Base-by-base conservation (phyloP, 2,113 vertebrate species). In the Elaphurus davidianus region DNA sequence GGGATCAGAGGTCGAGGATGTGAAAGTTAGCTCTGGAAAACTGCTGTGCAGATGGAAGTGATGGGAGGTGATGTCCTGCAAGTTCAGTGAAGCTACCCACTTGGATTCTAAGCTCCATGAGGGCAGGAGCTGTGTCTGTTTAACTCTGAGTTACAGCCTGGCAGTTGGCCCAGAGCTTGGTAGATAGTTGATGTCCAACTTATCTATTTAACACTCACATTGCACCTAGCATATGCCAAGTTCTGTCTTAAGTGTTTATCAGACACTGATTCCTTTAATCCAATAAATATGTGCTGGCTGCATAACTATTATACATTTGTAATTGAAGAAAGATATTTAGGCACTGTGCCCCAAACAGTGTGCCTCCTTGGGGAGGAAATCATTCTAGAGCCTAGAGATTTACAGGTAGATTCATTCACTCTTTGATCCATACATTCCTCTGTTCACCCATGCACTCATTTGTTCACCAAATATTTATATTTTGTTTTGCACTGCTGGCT, bases 371-470 rank as follows among this genome's bases (percentile, higher is more conserved):
- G 59, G 23, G 40, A 64, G 9, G 13, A 47, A 54, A 16, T 1
- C 3, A 10, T 76, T 64, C 71, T 4, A 78, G 21, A 86, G 21
- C 25, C 33, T 74, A 15, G 7, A 55, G 7, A 19, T 1, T 43
- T 30, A 7, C 33, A 9, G 1, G 30, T 0, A 27, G 13, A 62
- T 3, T 27, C 5, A 23, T 13, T 55, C 36, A 19, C 12, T n/a
- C 82, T 71, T 67, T 16, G n/a, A 84, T 45, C 28, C 23, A 28
- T 12, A 87, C 54, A 19, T 14, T 45, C 60, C 36, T 36, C 17
- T 8, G 1, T 88, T 62, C 10, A 67, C 25, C 43, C 13, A 43
- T 7, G 1, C 1, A 59, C 15, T 47, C 74, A 6, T 43, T 50
- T 90, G 16, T 9, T 76, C 43, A 91, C 6, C 33, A 76, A 76